Conservation (phyloP, 2,113 vertebrate species). For the Tricholaema leucomelas region DNA sequence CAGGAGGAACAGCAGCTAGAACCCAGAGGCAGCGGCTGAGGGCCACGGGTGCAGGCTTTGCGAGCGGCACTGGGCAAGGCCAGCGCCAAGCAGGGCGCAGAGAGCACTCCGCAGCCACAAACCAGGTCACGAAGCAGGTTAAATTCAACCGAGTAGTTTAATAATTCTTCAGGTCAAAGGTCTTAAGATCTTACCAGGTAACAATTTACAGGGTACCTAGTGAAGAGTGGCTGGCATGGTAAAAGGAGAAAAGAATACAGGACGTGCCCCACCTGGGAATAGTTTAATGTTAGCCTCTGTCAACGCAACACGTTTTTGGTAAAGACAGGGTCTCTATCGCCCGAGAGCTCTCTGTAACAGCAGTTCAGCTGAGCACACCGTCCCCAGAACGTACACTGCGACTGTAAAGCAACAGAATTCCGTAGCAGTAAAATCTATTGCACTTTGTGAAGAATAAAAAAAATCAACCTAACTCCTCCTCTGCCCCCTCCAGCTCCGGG, state of each 20-base stretch:
- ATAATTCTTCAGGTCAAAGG: slow-evolving; percentile 73
- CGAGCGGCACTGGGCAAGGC: not conserved
- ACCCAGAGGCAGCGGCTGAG: not conserved
- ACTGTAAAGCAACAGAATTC: slow-evolving; percentile 83
- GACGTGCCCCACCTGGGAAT: slow-evolving; percentile 69
- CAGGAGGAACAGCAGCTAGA: not conserved
- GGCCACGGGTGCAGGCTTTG: not conserved
- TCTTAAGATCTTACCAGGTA: slow-evolving; percentile 70
- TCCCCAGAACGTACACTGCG: slow-evolving; percentile 74
- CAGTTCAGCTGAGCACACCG: slow-evolving; percentile 74
- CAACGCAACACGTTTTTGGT: slow-evolving; percentile 79
- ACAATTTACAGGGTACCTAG: slow-evolving; percentile 73
- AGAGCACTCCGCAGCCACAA: slow-evolving; percentile 53
- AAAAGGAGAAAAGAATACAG: slow-evolving; percentile 75
- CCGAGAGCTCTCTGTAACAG: slow-evolving; percentile 69
- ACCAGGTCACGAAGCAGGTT: slow-evolving; percentile 69
- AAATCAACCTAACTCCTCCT: slow-evolving; percentile 62
- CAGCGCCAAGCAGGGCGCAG: slow-evolving; percentile 20
- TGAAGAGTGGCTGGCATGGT: slow-evolving; percentile 73
- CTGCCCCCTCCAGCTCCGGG: slow-evolving; percentile 72
- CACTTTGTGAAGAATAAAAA: slow-evolving; percentile 83
- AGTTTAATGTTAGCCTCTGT: slow-evolving; percentile 77
- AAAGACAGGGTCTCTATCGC: slow-evolving; percentile 80
- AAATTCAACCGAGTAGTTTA: slow-evolving; percentile 74
- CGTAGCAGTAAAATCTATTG: slow-evolving; percentile 86